Percentiles rank a stretch among this genome's conserved stretches.
Conservation (phyloP, 2,113 vertebrate genomes). For the Apeltes quadracus region DNA sequence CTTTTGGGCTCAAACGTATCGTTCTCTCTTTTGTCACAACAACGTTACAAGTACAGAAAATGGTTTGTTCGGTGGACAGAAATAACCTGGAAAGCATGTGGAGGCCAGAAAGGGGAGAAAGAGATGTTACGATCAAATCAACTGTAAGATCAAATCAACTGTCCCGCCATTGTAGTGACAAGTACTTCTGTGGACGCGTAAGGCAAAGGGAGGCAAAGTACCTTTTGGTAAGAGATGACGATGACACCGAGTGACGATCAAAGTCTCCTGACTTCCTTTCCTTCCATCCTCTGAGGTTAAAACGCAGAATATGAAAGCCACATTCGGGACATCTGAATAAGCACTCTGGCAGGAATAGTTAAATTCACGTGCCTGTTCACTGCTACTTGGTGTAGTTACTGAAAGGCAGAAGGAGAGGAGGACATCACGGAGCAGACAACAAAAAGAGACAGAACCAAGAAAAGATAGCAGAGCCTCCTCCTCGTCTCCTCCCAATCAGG, state of each 20-base stretch:
- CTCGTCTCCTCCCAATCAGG: conserved; percentile 29
- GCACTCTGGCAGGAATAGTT: conserved; percentile 12
- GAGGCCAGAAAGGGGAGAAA: conserved; percentile 23
- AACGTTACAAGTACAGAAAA: conserved; percentile 36
- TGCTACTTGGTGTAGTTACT: conserved; percentile 20
- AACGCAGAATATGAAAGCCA: conserved; percentile 36
- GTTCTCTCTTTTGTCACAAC: conserved; percentile 3
- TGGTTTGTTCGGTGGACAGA: conserved; percentile 41
- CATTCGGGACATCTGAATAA: conserved; percentile 37
- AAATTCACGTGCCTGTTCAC: conserved; percentile 33
- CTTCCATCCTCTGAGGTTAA: conserved; percentile 41
- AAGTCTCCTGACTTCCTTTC: conserved; percentile 42
- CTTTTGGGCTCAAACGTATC: not conserved
- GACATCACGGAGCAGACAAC: conserved; percentile 7
- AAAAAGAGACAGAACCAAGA: conserved; percentile 25
- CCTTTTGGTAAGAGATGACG: conserved; percentile 47
- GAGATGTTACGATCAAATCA: conserved; percentile 51
- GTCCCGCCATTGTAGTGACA: conserved; percentile 39
- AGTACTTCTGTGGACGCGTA: conserved; percentile 4
- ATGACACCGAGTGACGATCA: conserved; percentile 58
- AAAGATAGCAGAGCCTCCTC: conserved; percentile 6
- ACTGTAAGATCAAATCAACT: conserved; percentile 43
- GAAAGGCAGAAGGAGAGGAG: not conserved
- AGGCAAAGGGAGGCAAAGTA: conserved; percentile 40
- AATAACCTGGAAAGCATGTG: conserved; percentile 43